These are phyloP conservation scores for Cyclura pinguis DNA, from an alignment of 2,797 vertebrate species.

Conservation along the genomic window DNA sequence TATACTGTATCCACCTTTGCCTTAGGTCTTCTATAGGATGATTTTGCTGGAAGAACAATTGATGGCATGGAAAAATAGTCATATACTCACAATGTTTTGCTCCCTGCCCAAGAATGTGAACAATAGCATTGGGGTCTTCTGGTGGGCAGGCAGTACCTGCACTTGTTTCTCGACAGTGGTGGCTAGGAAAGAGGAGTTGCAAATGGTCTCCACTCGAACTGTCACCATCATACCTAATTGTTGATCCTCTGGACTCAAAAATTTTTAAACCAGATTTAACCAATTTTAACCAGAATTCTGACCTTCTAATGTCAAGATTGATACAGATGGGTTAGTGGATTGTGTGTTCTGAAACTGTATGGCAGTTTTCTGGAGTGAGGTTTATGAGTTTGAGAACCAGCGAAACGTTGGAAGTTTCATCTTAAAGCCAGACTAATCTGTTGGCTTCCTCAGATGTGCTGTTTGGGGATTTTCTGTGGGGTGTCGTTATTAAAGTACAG, in stretches of 20 bases:
- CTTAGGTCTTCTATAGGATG: neutral
- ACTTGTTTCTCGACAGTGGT: neutral
- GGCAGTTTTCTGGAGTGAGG: neutral
- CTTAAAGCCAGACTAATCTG: neutral
- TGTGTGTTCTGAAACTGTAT: neutral
- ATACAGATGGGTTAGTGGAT: neutral
- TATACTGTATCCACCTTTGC: neutral
- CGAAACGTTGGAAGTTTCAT: neutral
- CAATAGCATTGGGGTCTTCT: neutral
- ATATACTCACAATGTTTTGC: neutral
- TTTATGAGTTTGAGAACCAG: neutral
- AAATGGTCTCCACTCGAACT: neutral
- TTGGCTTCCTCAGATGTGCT: neutral
- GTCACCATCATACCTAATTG: neutral
- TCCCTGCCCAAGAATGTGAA: neutral
- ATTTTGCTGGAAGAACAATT: neutral
- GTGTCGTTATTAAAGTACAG: neutral
- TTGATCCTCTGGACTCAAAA: too few relatives aligned
- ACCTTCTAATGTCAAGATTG: too few relatives aligned
- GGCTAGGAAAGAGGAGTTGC: neutral
- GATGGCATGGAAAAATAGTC: neutral
- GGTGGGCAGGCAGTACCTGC: neutral
- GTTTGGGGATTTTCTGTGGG: too few relatives aligned
- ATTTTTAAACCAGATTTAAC: too few relatives aligned
- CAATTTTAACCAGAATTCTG: too few relatives aligned